Evolutionary conservation across 2,113 vertebrate species (phyloP).

Genomic region (Myotis yumanensis): DNA sequence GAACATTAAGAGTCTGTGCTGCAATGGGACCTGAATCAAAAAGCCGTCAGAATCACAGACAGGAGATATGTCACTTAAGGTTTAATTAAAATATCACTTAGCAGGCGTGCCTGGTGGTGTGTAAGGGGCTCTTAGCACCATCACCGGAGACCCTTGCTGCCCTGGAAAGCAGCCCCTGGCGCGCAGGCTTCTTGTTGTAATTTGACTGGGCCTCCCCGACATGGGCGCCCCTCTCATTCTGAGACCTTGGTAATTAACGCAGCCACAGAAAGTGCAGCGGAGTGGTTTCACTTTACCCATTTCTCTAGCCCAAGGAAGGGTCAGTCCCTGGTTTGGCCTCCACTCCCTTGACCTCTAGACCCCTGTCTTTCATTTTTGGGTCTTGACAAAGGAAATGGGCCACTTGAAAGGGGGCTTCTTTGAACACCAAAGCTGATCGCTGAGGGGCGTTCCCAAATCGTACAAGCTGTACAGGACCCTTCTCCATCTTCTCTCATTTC

Average conservation of each 20-base stretch:
- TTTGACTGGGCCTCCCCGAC: not conserved
- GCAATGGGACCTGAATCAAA: conserved; percentile 59
- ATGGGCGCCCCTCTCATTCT: not conserved
- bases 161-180: not conserved
- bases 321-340: not conserved
- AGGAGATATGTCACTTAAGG: conserved; percentile 60
- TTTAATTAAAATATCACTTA: conserved; percentile 68
- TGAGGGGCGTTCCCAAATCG: not conserved
- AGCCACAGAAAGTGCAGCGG: not conserved
- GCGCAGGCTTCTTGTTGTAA: not conserved
- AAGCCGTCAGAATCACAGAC: conserved; percentile 48
- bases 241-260: conserved; percentile 22
- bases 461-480: not conserved
- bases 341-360: not conserved
- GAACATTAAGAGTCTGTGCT: conserved; percentile 8
- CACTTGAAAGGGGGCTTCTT: not conserved
- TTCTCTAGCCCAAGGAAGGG: not conserved
- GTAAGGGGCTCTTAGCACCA: not conserved
- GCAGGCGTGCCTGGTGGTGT: not conserved
- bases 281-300: not conserved
- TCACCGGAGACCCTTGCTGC: not conserved
- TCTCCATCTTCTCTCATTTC: not conserved
- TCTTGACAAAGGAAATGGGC: conserved; percentile 13
- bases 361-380: conserved; percentile 31
- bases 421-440: not conserved